Evolutionary conservation across 2,888 invertebrate species (phyloP).

Genomic region (Lasioglossum calceatum): DNA sequence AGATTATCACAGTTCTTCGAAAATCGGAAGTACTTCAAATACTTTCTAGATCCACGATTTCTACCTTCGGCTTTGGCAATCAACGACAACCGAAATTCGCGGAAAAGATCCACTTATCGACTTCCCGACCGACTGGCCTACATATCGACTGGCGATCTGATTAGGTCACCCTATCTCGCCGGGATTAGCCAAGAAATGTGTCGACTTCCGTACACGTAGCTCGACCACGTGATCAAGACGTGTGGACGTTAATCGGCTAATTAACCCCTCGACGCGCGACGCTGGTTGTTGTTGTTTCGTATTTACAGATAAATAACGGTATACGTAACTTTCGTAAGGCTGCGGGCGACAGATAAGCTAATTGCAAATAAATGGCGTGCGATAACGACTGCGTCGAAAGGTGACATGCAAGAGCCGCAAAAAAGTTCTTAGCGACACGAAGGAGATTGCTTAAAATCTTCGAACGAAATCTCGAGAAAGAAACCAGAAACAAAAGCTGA

Average conservation of each 20-base stretch:
- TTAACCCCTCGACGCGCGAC: not conserved
- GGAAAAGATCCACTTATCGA: not conserved
- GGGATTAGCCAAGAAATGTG: not conserved
- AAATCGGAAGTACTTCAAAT: not conserved
- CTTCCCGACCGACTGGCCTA: not conserved
- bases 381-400: not conserved
- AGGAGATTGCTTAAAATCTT: not conserved
- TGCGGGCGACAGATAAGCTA: not conserved
- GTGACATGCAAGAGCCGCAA: not conserved
- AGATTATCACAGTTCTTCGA: not conserved
- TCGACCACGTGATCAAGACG: not conserved
- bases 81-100: not conserved
- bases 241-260: not conserved
- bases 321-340: not conserved
- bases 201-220: constrained; percentile 1
- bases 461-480: not conserved
- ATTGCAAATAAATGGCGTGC: not conserved
- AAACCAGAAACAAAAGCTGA: not conserved
- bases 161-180: not conserved
- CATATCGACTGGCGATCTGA: not conserved
- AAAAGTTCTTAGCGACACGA: not conserved
- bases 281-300: not conserved
- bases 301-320: not conserved
- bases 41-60: not conserved
- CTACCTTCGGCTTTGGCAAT: not conserved